A percentile compares a stretch with the other conserved stretches of the same genome.
These are phyloP conservation scores for Drosophila kanekoi DNA, from an alignment of 2,888 invertebrate genomes.

Conservation along the genomic window DNA sequence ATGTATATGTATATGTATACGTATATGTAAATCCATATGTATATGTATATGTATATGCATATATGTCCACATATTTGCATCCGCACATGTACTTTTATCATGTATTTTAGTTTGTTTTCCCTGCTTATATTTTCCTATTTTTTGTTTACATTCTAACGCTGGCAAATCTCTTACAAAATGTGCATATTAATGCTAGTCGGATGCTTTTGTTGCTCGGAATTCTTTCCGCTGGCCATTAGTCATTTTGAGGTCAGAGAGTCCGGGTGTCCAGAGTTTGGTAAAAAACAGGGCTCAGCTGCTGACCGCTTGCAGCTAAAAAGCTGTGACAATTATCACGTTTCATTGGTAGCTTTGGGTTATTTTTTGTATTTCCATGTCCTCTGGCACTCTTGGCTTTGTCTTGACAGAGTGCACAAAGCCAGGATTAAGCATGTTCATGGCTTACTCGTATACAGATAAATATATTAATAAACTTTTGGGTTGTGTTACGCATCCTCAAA, in stretches of 20 bases:
- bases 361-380: slow-evolving; percentile 23
- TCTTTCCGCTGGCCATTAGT: slow-evolving; percentile 54
- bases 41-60: no score
- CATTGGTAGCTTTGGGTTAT: slow-evolving; percentile 21
- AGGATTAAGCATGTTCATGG: background rate
- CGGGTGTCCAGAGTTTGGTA: slow-evolving; percentile 13
- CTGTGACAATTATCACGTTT: slow-evolving; percentile 75
- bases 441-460: background rate
- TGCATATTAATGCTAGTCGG: slow-evolving; percentile 74
- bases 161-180: slow-evolving; percentile 72
- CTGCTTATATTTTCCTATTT: slow-evolving; percentile 29
- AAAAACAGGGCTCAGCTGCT: slow-evolving; percentile 45
- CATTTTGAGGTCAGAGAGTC: slow-evolving; percentile 51
- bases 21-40: background rate
- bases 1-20: background rate
- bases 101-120: slow-evolving; percentile 31
- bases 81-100: no score
- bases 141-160: slow-evolving; percentile 54
- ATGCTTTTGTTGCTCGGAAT: slow-evolving; percentile 22
- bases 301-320: slow-evolving; percentile 69
- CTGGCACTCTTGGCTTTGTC: slow-evolving; percentile 13
- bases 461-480: background rate
- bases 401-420: background rate
- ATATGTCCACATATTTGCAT: background rate
- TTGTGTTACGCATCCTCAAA: no score